A percentile compares a stretch with the other conserved stretches of the same genome.
These are phyloP conservation scores for Tachypleus tridentatus DNA, from an alignment of 1,140 invertebrate species.

Conservation along the genomic window DNA sequence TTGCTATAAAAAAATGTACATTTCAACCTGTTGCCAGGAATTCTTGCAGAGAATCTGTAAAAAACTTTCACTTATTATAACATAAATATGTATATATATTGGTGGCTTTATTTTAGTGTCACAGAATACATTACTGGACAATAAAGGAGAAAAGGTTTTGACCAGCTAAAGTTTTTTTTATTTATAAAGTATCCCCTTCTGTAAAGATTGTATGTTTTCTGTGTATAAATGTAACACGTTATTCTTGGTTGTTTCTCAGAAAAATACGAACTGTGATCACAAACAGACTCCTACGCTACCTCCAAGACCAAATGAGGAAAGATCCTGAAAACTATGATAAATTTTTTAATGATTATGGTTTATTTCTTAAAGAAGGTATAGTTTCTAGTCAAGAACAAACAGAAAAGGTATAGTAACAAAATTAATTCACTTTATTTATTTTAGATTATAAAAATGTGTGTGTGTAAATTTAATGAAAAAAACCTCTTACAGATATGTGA, in stretches of 20 bases:
- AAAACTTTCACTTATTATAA: too few relatives aligned
- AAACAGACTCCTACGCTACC: constrained; percentile 67
- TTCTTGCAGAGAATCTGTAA: too few relatives aligned
- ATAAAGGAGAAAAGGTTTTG: too few relatives aligned
- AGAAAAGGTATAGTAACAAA: constrained; percentile 52
- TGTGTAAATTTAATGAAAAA: too few relatives aligned
- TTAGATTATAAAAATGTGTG: too few relatives aligned
- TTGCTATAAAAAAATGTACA: too few relatives aligned
- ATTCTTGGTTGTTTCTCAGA: constrained; percentile 37
- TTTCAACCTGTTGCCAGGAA: too few relatives aligned
- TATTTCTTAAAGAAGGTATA: constrained; percentile 93
- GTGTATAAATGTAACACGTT: background rate
- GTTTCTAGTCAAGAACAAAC: constrained; percentile 61
- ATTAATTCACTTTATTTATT: background rate
- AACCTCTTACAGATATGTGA: too few relatives aligned
- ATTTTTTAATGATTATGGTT: constrained; percentile 83
- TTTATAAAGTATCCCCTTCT: background rate
- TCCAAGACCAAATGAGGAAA: constrained; percentile 73
- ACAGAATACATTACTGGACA: too few relatives aligned
- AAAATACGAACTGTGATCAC: constrained; percentile 76
- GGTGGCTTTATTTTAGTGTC: too few relatives aligned
- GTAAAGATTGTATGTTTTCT: too few relatives aligned
- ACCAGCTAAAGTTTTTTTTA: background rate
- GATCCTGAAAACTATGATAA: constrained; percentile 63
- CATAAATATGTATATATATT: too few relatives aligned